Evolutionary conservation across 2,797 vertebrate genomes (phyloP).

Genomic region (Falco concolor): DNA sequence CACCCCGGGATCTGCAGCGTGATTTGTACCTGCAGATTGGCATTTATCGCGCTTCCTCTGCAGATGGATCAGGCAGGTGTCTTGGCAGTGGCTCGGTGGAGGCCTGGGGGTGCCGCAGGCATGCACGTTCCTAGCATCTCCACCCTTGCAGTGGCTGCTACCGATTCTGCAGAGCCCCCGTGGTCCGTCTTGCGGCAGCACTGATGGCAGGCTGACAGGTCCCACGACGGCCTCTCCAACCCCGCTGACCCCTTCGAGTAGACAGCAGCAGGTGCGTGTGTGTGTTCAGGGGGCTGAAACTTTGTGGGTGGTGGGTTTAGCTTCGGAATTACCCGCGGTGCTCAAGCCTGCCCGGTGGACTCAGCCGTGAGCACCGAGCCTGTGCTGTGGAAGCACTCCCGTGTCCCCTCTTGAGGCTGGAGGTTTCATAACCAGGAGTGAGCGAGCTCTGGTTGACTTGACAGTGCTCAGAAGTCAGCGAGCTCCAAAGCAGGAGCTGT

Average conservation of each 20-base stretch:
- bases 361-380: rapidly evolving
- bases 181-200: background rate
- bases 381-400: rapidly evolving
- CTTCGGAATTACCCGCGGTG: background rate
- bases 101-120: background rate
- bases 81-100: background rate
- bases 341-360: too few species aligned
- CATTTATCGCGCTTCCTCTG: background rate
- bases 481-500: background rate
- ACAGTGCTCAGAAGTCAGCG: background rate
- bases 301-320: background rate
- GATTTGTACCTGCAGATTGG: rapidly evolving
- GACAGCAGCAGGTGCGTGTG: rapidly evolving
- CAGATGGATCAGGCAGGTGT: background rate
- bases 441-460: background rate
- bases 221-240: rapidly evolving
- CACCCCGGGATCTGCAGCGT: rapidly evolving
- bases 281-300: too few species aligned
- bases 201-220: background rate
- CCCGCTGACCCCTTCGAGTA: rapidly evolving
- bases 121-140: rapidly evolving
- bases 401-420: background rate
- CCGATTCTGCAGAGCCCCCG: background rate
- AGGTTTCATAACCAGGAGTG: background rate
- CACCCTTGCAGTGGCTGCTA: background rate